Conservation (phyloP, 2,888 invertebrate genomes). For the Torymus tubicola region DNA sequence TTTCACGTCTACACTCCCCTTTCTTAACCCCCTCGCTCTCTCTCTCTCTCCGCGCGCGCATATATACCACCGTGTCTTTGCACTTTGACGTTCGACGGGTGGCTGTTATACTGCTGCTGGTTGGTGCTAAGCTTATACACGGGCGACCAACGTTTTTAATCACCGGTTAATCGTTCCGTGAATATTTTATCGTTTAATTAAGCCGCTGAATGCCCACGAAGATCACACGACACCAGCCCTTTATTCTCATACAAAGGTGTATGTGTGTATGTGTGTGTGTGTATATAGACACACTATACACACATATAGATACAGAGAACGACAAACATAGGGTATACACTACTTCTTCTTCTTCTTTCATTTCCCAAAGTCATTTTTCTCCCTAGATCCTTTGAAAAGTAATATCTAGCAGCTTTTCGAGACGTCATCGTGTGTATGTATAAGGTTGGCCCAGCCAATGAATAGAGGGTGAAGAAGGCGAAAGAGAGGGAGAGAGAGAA, state of each 20-base stretch:
- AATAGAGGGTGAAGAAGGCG: background rate
- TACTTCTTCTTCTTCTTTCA: too few relatives aligned
- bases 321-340: slow-evolving; percentile 2
- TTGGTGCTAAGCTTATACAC: too few relatives aligned
- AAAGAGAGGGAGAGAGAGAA: background rate
- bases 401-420: slow-evolving; percentile 11
- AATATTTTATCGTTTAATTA: slow-evolving; percentile 67
- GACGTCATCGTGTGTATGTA: slow-evolving; percentile 15
- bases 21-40: background rate
- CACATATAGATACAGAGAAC: background rate
- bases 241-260: too few relatives aligned
- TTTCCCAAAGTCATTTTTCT: background rate
- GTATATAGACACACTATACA: background rate
- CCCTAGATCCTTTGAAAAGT: background rate
- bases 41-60: slow-evolving; percentile 6
- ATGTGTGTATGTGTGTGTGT: too few relatives aligned
- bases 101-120: too few relatives aligned
- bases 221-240: background rate
- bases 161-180: slow-evolving; percentile 66
- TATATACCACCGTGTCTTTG: slow-evolving; percentile 8
- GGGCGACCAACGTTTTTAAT: slow-evolving; percentile 52
- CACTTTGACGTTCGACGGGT: slow-evolving; percentile 51
- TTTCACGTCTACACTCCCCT: too few relatives aligned
- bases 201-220: slow-evolving; percentile 30
- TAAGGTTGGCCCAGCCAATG: background rate